A percentile compares a stretch with the other conserved stretches of the same genome.
These are phyloP conservation scores for Capreolus pygargus DNA, from an alignment of 2,113 vertebrate species.

Conservation along the genomic window DNA sequence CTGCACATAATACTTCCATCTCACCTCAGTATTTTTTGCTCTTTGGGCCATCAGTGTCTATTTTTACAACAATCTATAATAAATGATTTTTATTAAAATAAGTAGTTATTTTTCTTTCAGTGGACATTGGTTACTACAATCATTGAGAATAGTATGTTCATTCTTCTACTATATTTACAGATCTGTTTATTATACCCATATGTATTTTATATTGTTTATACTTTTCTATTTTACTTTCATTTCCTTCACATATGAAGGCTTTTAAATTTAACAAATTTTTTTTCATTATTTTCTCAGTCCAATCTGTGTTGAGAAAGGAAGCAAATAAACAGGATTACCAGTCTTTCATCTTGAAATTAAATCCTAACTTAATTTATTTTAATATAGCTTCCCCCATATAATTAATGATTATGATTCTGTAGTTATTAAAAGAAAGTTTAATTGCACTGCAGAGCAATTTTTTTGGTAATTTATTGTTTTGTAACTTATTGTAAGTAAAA, in stretches of 20 bases:
- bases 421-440: neutral
- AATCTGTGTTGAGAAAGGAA: neutral
- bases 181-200: neutral
- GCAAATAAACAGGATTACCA: neutral
- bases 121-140: neutral
- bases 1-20: neutral
- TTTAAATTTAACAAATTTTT: neutral
- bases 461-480: neutral
- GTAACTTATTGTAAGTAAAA: neutral
- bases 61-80: neutral
- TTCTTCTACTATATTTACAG: neutral
- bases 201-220: neutral
- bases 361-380: neutral
- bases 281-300: neutral
- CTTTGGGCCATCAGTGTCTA: neutral
- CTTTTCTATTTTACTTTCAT: neutral
- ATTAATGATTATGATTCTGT: neutral
- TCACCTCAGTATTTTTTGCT: neutral
- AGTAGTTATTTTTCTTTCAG: neutral
- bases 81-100: neutral
- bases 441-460: neutral
- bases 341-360: neutral
- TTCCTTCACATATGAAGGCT: neutral
- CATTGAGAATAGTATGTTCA: neutral
- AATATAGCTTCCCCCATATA: neutral